phyloP scores from a whole-genome alignment of 2,113 vertebrate species.

The Nesoenas mayeri region DNA sequence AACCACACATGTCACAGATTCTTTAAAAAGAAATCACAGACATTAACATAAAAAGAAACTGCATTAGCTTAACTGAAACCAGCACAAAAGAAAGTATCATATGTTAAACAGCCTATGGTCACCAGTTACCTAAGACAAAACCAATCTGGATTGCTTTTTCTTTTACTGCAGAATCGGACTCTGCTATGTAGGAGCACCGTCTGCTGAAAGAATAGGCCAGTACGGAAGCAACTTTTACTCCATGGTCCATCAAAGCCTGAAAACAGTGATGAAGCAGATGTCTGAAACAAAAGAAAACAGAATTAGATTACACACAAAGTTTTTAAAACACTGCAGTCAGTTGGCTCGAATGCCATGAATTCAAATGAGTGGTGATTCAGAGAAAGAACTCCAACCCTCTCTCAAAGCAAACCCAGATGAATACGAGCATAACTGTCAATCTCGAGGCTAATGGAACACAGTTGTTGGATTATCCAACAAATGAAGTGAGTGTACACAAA shows the following conservation, averaged over 20 bases:
- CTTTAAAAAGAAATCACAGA: background rate
- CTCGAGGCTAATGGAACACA: background rate
- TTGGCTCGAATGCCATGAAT: background rate
- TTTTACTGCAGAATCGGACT: slow-evolving; percentile 93
- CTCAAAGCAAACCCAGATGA: background rate
- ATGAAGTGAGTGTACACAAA: background rate
- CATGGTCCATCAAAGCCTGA: slow-evolving; percentile 98
- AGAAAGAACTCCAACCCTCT: background rate
- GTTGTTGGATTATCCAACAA: background rate
- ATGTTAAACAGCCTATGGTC: background rate
- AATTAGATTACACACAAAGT: background rate
- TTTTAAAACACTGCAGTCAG: background rate
- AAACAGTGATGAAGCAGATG: slow-evolving; percentile 99
- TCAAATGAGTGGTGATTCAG: background rate
- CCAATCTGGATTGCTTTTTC: slow-evolving; percentile 98
- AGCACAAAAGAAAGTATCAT: background rate
- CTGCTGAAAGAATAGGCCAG: slow-evolving; percentile 97
- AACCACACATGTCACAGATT: background rate
- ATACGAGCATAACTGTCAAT: background rate
- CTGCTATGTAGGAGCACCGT: slow-evolving; percentile 95
- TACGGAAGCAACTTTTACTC: slow-evolving; percentile 96
- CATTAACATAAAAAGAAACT: background rate
- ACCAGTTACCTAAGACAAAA: slow-evolving; percentile 90
- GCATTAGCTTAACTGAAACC: background rate
- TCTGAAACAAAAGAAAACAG: slow-evolving; percentile 70